phyloP scores from a whole-genome alignment of 2,113 vertebrate genomes.

The Ailuropoda melanoleuca region DNA sequence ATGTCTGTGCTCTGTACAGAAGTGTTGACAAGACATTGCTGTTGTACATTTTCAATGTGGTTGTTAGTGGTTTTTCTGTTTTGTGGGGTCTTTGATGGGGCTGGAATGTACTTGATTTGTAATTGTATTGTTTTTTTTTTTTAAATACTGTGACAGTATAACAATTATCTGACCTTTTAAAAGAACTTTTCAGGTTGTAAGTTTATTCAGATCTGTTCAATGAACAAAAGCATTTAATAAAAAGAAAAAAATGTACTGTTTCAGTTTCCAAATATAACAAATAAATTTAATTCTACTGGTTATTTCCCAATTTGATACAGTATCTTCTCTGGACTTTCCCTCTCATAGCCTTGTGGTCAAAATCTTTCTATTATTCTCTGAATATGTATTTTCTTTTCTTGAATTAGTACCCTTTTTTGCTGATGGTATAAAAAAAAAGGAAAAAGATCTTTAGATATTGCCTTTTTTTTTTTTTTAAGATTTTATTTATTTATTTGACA shows the following conservation, averaged over 20 bases:
- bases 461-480: too few species aligned
- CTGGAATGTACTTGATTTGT: constrained; percentile 81
- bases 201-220: constrained; percentile 65
- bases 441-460: neutral
- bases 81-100: constrained; percentile 84
- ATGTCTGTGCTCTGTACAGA: constrained; percentile 91
- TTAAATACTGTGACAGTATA: constrained; percentile 59
- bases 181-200: constrained; percentile 57
- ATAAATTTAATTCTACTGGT: constrained; percentile 35
- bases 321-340: neutral
- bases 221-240: constrained; percentile 26
- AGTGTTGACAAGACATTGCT: constrained; percentile 92
- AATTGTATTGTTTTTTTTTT: constrained; percentile 66
- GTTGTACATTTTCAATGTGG: constrained; percentile 91
- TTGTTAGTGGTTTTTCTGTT: constrained; percentile 88
- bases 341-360: neutral
- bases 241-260: neutral
- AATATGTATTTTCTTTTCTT: constrained; percentile 39
- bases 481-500: too few species aligned
- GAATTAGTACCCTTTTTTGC: neutral
- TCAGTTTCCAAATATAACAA: constrained; percentile 44
- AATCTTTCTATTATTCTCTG: constrained; percentile 19
- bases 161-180: constrained; percentile 74
- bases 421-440: neutral
- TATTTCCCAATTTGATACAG: constrained; percentile 9